Evolutionary conservation across 2,888 invertebrate species (phyloP), one percentile per base, ranked within the genome.

Genomic region (Athripsodes cinereus): DNA sequence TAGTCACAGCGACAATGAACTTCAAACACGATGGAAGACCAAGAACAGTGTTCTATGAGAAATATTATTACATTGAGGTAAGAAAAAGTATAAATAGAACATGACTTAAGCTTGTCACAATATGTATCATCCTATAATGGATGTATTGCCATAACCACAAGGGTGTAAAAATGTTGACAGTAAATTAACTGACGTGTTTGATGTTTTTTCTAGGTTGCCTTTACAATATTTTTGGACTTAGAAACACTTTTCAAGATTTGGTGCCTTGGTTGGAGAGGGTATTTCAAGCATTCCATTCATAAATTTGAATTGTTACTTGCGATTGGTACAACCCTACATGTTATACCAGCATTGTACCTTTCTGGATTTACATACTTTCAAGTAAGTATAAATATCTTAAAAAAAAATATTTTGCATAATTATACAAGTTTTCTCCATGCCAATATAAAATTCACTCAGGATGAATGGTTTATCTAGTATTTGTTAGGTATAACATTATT

Each of bases 201-300:
- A 6, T 6, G 3, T 26, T 6, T 26, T 61, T 77, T 78, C 58
- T 72, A 89, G 86, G 86, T 96, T 64, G 91, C 90, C 1, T 99
- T 99, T 71, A 99, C 99, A 0, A 84, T 95, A 60, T 85, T 99
- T 65, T 84, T 99, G 69, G 91, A 96, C 70, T 75, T 97, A 63
- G 99, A 99, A 76, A 93, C 94, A 0, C 70, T 96, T 34, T 93
- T 99, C 70, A 99, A 99, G 78, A 91, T 99, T 65, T 96, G 96
- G 88, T 98, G 98, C 69, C 81, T 98, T 52, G 97, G 98, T 2
- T 91, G 96, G 81, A 84, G 90, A 57, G 93, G 95, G 11, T 99
- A 99, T 70, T 92, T 92, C 75, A 90, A 92, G 68, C 92, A 98
- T 71, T 94, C 96, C 0, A 91, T 96, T 64, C 97, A 98, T 73